These are phyloP conservation scores for Drosophila demipolita DNA, from an alignment of 2,888 invertebrate genomes.

Conservation along the genomic window DNA sequence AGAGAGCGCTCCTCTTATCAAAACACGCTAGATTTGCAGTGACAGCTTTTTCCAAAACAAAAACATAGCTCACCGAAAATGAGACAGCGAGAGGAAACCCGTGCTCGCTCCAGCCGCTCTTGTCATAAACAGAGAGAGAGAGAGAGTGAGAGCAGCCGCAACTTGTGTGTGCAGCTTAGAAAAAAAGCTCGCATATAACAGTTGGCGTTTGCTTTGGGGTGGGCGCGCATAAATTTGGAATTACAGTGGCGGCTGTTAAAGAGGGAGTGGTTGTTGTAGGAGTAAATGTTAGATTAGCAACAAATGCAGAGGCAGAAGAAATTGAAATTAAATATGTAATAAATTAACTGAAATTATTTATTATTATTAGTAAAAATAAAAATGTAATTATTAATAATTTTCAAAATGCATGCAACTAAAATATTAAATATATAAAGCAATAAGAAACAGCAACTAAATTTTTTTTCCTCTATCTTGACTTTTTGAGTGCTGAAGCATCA, in stretches of 20 bases:
- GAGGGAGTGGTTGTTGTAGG: background rate
- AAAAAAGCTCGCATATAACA: slow-evolving; percentile 50
- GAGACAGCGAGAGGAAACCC: slow-evolving; percentile 41
- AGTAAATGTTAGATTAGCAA: background rate
- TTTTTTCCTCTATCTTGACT: background rate
- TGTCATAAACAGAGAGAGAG: background rate
- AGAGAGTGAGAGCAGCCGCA: slow-evolving; percentile 20
- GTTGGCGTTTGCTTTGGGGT: slow-evolving; percentile 31
- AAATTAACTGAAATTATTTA: background rate
- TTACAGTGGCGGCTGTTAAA: slow-evolving; percentile 24
- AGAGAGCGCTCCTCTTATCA: slow-evolving; percentile 40
- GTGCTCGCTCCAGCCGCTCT: slow-evolving; percentile 18
- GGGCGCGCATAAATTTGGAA: slow-evolving; percentile 36
- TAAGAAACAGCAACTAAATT: background rate
- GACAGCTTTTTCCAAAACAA: slow-evolving; percentile 58
- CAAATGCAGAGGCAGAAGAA: background rate
- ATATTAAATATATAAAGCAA: background rate
- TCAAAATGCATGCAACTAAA: background rate
- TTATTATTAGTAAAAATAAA: background rate
- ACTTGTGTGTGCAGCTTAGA: slow-evolving; percentile 50
- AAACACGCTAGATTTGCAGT: slow-evolving; percentile 35
- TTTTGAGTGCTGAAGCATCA: background rate
- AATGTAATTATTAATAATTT: background rate
- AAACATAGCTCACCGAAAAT: slow-evolving; percentile 52
- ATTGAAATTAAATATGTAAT: background rate